Conservation (phyloP, 2,113 vertebrate species). For the Ranitomeya variabilis region DNA sequence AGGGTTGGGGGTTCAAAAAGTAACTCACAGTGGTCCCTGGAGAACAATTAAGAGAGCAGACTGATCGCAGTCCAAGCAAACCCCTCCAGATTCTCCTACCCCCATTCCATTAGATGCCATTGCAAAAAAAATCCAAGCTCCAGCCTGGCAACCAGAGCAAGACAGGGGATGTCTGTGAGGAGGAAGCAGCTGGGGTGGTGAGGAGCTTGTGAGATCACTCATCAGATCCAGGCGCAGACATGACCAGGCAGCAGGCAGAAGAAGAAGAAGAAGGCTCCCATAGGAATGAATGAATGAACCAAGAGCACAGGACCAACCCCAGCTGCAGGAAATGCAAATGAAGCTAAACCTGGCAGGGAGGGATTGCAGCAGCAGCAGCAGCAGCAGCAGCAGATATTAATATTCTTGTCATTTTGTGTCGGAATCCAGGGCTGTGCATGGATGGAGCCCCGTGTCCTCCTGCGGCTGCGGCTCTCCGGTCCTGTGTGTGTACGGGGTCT, state of each 20-base stretch:
- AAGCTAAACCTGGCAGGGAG: constrained; percentile 52
- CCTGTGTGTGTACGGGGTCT: constrained; percentile 12
- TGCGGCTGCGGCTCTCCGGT: not conserved
- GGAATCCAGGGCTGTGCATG: constrained; percentile 25
- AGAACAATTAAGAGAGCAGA: constrained; percentile 62
- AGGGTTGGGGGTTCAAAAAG: constrained; percentile 63
- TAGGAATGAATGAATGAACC: constrained; percentile 31
- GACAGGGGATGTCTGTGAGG: constrained; percentile 35
- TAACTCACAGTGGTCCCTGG: constrained; percentile 65
- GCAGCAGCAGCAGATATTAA: constrained; percentile 20
- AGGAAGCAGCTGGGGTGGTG: constrained; percentile 37
- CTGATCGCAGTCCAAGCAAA: constrained; percentile 66
- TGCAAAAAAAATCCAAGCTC: constrained; percentile 55
- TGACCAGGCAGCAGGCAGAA: constrained; percentile 23
- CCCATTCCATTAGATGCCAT: constrained; percentile 76
- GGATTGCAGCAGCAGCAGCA: constrained; percentile 34
- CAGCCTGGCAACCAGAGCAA: constrained; percentile 58
- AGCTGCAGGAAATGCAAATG: constrained; percentile 53
- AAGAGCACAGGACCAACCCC: constrained; percentile 44
- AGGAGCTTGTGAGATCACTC: constrained; percentile 25
- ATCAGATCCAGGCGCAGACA: constrained; percentile 29
- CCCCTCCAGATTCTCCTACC: constrained; percentile 65
- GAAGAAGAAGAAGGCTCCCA: not conserved
- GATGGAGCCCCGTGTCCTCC: not conserved
- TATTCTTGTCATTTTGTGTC: constrained; percentile 55